Base-by-base conservation (phyloP, 2,888 invertebrate species). In the Dicranocentrus wangi region DNA sequence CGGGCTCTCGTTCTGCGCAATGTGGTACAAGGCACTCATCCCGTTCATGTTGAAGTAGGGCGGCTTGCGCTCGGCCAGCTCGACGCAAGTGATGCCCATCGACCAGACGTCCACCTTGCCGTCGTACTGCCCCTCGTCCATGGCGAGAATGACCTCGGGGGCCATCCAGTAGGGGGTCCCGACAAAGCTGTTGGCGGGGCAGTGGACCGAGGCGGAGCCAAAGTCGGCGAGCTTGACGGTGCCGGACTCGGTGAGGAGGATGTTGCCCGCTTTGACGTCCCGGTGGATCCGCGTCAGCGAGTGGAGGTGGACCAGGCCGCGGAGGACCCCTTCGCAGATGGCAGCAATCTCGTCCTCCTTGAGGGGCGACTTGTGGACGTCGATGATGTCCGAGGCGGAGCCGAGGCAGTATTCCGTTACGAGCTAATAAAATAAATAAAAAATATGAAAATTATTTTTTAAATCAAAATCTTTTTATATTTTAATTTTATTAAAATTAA, bases 11-110 rank as follows among this genome's bases (percentile, higher is more conserved):
- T 99, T 99, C 91, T 99, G 99, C 87, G 99, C 99, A 89, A 99
- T 99, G 91, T 99, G 99, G 90, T 99, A 99, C 87, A 99, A 92
- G 86, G 99, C 99, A 87, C 98, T 98, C 99, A 99, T 99, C 83
- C 99, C 98, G 90, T 99, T 99, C 98, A 99, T 98, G 90, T 99
- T 99, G 91, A 99, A 99, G 90, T 99, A 96, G 13, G 99, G 99
- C 42, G 92, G 92, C 90, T 99, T 99, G 82, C 98, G 92, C 90
- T 99, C 99, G 83, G 99, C 99, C 89, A 99, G 91, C 91, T 99
- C 99, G 88, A 99, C 98, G 90, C 99, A 99, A 10, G 99, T 99
- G 88, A 99, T 99, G 87, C 98, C 99, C 87, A 99, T 90, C n/a
- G 97, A 99, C 99, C 99, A 99, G 82, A 99, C 97, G 89, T 99